phyloP scores from a whole-genome alignment of 2,113 vertebrate species.

The Marcusenius ussheri region DNA sequence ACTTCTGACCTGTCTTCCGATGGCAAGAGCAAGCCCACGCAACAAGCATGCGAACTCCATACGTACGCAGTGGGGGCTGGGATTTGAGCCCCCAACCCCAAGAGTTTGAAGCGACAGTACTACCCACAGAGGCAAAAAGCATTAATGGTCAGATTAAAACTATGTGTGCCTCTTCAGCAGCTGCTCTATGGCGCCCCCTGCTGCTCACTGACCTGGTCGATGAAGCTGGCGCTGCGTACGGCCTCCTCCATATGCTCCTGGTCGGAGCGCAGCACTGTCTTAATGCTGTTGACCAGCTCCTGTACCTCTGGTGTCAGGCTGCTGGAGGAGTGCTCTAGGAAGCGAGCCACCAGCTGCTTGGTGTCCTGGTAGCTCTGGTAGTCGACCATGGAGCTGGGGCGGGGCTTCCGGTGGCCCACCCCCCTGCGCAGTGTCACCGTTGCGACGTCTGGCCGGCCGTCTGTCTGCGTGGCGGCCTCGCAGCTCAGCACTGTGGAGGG shows the following conservation, averaged over 20 bases:
- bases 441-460: slow-evolving; percentile 39
- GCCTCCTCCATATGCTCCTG: slow-evolving; percentile 77
- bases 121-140: neutral
- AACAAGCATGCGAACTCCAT: neutral
- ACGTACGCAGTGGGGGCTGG: neutral
- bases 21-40: neutral
- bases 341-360: slow-evolving; percentile 62
- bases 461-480: slow-evolving; percentile 59
- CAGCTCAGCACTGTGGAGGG: slow-evolving; percentile 45
- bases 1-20: neutral
- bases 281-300: slow-evolving; percentile 70
- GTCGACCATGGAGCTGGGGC: slow-evolving; percentile 69
- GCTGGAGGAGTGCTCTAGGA: slow-evolving; percentile 68
- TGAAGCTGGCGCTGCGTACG: slow-evolving; percentile 67
- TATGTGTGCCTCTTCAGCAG: neutral
- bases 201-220: slow-evolving; percentile 58
- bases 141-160: neutral
- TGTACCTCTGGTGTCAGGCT: slow-evolving; percentile 65
- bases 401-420: slow-evolving; percentile 40
- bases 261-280: slow-evolving; percentile 71
- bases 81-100: neutral
- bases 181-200: neutral
- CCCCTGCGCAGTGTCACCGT: slow-evolving; percentile 52
- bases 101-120: neutral
- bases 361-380: slow-evolving; percentile 71